Base-by-base conservation (phyloP, 2,888 invertebrate genomes). In the Stenotaenia linearis region DNA sequence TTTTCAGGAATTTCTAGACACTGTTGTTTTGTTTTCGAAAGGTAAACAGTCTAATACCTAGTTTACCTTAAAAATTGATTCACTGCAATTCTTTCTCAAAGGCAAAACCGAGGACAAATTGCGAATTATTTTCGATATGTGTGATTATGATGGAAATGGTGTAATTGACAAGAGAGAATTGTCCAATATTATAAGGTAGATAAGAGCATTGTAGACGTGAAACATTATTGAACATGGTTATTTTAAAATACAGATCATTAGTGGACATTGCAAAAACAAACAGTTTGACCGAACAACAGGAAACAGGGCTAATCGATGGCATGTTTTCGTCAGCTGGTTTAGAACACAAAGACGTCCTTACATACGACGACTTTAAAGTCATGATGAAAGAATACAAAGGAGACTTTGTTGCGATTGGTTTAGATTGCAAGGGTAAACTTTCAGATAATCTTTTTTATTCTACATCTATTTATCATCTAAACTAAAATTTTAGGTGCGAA, bases 371-470 rank as follows among this genome's bases (percentile, higher is more conserved):
- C 85, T 97, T 97, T 84, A 96, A 96, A 85, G 87, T 94, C 12
- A 95, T 97, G 95, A 96, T 97, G 96, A 95, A 94, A 84, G 96
- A 97, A 85, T 96, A 96, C 86, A 96, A 96, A 86, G 96, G 96
- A 0, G 96, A 96, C 85, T 96, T 96, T 85, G 95, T 96, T 0
- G 96, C 96, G 0, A 96, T 97, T 80, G 96, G 96, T 0, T 88
- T 97, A 81, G 96, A 97, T 84, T 96, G 96, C 85, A 97, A 96
- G 87, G 96, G 83, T 83, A 40, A 77, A n/a, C 6, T 25, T 75
- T n/a, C 9, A 9, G 9, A 12, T 77, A 6, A 35, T 35, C 9
- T 28, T 30, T 35, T 30, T 28, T 77, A 10, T n/a, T 21, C 56
- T 23, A 75, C 23, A 9, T 4, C 6, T 23, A 23, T 28, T 75